phyloP scores from a whole-genome alignment of 2,113 vertebrate genomes.

The Nannospalax galili region DNA sequence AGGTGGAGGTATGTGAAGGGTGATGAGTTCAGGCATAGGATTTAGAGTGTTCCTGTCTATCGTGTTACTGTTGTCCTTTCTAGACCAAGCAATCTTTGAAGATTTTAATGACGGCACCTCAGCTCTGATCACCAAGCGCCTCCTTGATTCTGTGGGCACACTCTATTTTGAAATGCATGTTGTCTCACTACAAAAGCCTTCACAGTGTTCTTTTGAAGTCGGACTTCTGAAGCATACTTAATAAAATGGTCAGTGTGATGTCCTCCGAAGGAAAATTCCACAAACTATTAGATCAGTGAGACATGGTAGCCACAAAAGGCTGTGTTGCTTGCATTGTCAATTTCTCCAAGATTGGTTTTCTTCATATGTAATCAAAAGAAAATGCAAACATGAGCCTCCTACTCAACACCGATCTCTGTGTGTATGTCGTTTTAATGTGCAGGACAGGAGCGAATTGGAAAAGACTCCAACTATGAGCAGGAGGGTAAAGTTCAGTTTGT shows the following conservation, averaged over 20 bases:
- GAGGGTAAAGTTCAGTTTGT: slow-evolving; percentile 98
- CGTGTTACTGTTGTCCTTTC: not conserved
- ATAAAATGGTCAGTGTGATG: not conserved
- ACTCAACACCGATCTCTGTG: slow-evolving; percentile 26
- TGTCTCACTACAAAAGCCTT: slow-evolving; percentile 11
- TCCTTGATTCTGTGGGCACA: not conserved
- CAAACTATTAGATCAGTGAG: not conserved
- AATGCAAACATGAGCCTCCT: not conserved
- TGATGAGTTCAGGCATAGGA: not conserved
- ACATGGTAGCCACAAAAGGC: rapidly evolving
- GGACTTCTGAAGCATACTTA: not conserved
- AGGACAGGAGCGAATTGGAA: slow-evolving; percentile 96
- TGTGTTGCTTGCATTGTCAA: not conserved
- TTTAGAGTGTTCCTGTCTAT: not conserved
- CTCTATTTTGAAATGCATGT: not conserved
- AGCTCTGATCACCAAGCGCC: not conserved
- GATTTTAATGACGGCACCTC: not conserved
- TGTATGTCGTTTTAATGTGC: slow-evolving; percentile 69
- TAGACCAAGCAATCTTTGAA: slow-evolving; percentile 35
- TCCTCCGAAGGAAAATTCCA: not conserved
- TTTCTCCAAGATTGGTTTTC: not conserved
- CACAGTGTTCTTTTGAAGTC: not conserved
- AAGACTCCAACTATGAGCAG: slow-evolving; percentile 96
- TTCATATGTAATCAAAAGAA: not conserved
- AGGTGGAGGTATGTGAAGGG: not conserved